Base-by-base conservation (phyloP, 2,113 vertebrate species). In the Petrocephalus zakoni region DNA sequence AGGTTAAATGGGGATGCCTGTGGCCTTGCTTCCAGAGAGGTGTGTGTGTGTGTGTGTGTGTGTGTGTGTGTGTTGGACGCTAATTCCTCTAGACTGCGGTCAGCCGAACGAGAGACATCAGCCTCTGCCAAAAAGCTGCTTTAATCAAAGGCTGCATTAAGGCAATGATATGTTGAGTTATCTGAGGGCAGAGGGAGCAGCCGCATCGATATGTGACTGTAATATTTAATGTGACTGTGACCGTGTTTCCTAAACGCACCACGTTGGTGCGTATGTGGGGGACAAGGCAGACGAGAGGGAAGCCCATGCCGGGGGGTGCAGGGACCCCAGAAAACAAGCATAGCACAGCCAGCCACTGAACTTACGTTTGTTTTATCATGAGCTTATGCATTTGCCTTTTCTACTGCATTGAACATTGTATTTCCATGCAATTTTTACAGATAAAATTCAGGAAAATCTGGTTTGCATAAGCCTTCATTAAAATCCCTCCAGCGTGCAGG, bases 141-240 rank as follows among this genome's bases (percentile, higher is more conserved):
- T 88, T 82, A 82, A 88, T 88, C 87, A 88, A 82, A 88, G 87
- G 87, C 87, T 55, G 51, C 87, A 88, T 88, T 88, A 88, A 88
- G 49, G 72, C 87, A 88, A 53, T 88, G 49, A 51, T 88, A 56
- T 55, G 87, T 87, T 87, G 58, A 87, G 87, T 72, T 64, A 87
- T 87, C 53, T 87, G 29, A 37, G 56, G 86, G 55, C 56, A 87
- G 86, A 34, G 25, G 29, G 34, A 87, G 56, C 86, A 64, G 86
- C 86, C 55, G 56, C 86, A 87, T 87, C 53, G 29, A 34, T 58
- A 87, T 64, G 56, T 87, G 56, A 61, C 55, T 22, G 42, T 87
- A 87, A 87, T 61, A 64, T 87, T 64, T 34, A 72, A 47, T 87
- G 87, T 51, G 15, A 87, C 56, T 58, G 61, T 87, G 47, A 86